Percentiles rank a stretch among this genome's conserved stretches.
phyloP scores from a whole-genome alignment of 2,888 invertebrate genomes.

The Calephelis perditalis region DNA sequence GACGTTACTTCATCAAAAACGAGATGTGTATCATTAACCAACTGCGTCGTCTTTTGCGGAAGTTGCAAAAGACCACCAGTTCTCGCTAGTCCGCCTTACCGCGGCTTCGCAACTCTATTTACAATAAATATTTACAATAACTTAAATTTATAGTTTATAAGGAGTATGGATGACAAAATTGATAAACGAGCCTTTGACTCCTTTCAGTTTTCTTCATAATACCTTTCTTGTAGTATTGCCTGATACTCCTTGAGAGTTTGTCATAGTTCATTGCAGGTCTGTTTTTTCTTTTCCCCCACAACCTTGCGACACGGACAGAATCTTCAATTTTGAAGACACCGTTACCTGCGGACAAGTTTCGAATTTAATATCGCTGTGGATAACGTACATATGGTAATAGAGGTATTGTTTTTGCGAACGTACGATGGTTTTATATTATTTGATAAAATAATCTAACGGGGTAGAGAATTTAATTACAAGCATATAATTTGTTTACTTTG shows the following conservation, averaged over 20 bases:
- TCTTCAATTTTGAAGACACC: constrained; percentile 99
- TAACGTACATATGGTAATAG: constrained; percentile 25
- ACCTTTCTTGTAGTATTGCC: constrained; percentile 99
- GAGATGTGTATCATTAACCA: constrained; percentile 44
- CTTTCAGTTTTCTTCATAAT: constrained; percentile 99
- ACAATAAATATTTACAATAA: constrained; percentile 54
- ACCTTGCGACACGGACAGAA: constrained; percentile 96
- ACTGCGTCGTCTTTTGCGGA: constrained; percentile 54
- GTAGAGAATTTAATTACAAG: not conserved
- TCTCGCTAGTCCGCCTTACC: constrained; percentile 67
- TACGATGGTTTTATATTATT: constrained; percentile 18
- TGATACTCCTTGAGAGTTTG: constrained; percentile 96
- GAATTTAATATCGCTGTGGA: constrained; percentile 27
- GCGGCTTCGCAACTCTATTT: constrained; percentile 54
- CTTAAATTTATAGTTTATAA: constrained; percentile 76
- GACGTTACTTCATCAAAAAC: constrained; percentile 37
- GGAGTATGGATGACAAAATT: constrained; percentile 97
- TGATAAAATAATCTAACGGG: constrained; percentile 16
- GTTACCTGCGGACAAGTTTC: constrained; percentile 67
- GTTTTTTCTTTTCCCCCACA: constrained; percentile 99
- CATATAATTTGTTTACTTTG: too few species aligned
- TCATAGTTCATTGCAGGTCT: constrained; percentile 99
- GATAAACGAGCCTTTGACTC: constrained; percentile 98
- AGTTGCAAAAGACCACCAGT: constrained; percentile 56
- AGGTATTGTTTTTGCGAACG: constrained; percentile 23